A percentile compares a stretch with the other conserved stretches of the same genome.
Evolutionary conservation across 1,140 invertebrate genomes (phyloP).

Genomic region (Scylla paramamosain): DNA sequence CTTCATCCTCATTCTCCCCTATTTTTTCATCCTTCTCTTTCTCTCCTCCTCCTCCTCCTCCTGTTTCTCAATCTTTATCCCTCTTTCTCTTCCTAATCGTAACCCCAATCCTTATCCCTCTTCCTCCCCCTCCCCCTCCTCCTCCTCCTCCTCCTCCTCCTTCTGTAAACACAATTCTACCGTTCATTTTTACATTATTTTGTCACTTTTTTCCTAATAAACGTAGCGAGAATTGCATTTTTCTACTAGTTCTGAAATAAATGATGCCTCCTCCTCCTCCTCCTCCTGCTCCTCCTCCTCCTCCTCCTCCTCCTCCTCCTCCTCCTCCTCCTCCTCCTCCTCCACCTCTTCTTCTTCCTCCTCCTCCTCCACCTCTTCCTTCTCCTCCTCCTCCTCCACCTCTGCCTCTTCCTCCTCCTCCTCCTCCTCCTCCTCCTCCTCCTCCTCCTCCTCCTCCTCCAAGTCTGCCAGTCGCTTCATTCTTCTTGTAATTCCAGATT

Average conservation of each 20-base stretch:
- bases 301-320: not conserved
- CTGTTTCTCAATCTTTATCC: not conserved
- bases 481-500: not conserved
- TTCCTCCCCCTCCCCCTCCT: constrained; percentile 2
- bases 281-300: not conserved
- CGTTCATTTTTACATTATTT: not conserved
- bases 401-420: not conserved
- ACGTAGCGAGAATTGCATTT: too few species aligned
- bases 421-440: not conserved
- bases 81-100: not conserved
- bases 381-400: not conserved
- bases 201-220: not conserved
- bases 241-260: too few species aligned
- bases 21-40: not conserved
- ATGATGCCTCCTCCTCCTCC: not conserved
- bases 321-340: not conserved
- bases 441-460: not conserved
- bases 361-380: not conserved
- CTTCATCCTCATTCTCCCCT: not conserved
- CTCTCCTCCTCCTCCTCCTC: not conserved
- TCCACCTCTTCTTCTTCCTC: not conserved
- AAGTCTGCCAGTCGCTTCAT: not conserved
- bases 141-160: not conserved
- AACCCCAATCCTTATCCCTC: not conserved
- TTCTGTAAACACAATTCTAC: not conserved